Evolutionary conservation across 2,888 invertebrate genomes (phyloP), one percentile per base, ranked within the genome.

Genomic region (Cryptophagus acutangulus): DNA sequence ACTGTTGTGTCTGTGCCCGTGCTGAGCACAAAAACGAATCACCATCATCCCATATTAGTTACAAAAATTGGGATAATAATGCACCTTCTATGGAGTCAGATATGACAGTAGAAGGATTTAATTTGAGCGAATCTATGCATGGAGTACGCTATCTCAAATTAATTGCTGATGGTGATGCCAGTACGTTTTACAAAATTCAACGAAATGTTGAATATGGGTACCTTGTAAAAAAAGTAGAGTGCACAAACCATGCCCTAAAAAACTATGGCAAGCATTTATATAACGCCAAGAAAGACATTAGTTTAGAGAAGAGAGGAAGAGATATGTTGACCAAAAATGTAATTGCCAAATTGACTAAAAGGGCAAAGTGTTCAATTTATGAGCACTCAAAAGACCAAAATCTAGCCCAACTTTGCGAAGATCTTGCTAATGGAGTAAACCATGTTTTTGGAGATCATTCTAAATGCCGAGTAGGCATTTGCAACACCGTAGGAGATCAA

Each of bases 131-230:
- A 6, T 16, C 38, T 14, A 38, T 42, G 41, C 48, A 46, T 36
- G 29, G 33, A 2, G 9, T 52, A 2, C 26, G 38, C 16, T 51
- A 52, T 34, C 18, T 13, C 5, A 36, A 28, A 31, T 46, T 49
- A 41, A 37, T 51, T 15, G 51, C 34, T 15, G 42, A 51, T 37
- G 49, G 47, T 1, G 51, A 51, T 29, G 46, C 49, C 1, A 47
- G 44, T 25, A 48, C 45, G 3, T 45, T 38, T 44, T 15, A 33
- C 6, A 48, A 45, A 28, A 37, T 52, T 9, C 36, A 35, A 25
- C 15, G 34, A 18, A 40, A 41, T 9, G 50, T 52, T 6, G 13
- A 40, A n/a, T n/a, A n/a, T n/a, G n/a, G n/a, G n/a, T 51, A 50
- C 36, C 40, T 45, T 3, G 37, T 52, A 15, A 28, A 33, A 20